These are phyloP conservation scores for Stenichneumon culpator DNA, from an alignment of 2,888 invertebrate genomes.

Conservation along the genomic window DNA sequence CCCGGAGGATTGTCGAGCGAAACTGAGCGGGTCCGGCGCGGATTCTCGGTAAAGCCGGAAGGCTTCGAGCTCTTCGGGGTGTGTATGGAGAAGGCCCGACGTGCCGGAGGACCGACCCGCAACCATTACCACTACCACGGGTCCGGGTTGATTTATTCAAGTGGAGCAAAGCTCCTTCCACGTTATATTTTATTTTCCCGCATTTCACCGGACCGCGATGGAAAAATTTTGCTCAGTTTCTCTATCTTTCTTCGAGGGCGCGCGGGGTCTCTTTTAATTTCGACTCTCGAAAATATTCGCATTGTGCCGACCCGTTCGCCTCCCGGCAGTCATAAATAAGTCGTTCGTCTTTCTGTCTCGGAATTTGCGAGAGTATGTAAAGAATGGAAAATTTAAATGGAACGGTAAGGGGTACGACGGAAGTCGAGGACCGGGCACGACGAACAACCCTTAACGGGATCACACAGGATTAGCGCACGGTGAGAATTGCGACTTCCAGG, in stretches of 20 bases:
- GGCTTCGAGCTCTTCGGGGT: slow-evolving; percentile 53
- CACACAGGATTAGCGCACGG: slow-evolving; percentile 23
- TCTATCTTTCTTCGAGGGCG: slow-evolving; percentile 32
- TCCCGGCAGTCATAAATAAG: slow-evolving; percentile 58
- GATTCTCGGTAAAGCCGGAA: slow-evolving; percentile 48
- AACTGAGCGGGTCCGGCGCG: slow-evolving; percentile 34
- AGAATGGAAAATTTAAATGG: slow-evolving; percentile 13
- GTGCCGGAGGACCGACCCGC: not conserved
- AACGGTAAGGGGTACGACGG: slow-evolving; percentile 7
- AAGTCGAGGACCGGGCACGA: slow-evolving; percentile 46
- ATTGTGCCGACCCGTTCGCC: slow-evolving; percentile 40
- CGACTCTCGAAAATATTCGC: slow-evolving; percentile 47
- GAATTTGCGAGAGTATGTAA: slow-evolving; percentile 42
- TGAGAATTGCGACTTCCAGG: slow-evolving; percentile 33
- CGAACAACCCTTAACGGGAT: slow-evolving; percentile 52
- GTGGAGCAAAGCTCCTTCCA: slow-evolving; percentile 73
- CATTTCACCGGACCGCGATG: not conserved
- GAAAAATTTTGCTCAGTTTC: slow-evolving; percentile 29
- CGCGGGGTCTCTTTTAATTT: slow-evolving; percentile 39
- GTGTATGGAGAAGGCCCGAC: slow-evolving; percentile 8
- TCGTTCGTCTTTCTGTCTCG: slow-evolving; percentile 16
- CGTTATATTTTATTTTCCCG: slow-evolving; percentile 65
- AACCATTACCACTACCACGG: slow-evolving; percentile 39
- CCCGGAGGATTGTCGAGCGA: slow-evolving; percentile 22
- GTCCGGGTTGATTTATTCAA: slow-evolving; percentile 78